Base-by-base conservation (phyloP, 2,113 vertebrate genomes). In the Trachemys scripta region DNA sequence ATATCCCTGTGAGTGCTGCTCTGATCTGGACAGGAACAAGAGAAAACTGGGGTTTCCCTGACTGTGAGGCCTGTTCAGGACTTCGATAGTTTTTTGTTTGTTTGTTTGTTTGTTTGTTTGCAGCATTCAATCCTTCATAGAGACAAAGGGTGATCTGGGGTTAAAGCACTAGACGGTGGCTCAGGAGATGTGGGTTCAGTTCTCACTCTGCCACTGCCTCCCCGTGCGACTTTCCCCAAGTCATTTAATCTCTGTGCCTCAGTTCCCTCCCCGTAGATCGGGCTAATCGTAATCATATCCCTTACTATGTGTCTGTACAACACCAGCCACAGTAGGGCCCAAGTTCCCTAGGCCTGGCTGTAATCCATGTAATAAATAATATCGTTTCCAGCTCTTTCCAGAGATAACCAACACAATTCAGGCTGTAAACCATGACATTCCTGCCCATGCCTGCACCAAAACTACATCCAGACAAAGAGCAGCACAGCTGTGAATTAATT, bases 1-100 rank as follows among this genome's bases (percentile, higher is more conserved):
- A 95, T 87, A 90, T 38, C 81, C 82, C 92, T 86, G 38, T 49
- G 45, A 76, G 88, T 87, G 79, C 81, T 80, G 72, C 84, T 92
- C 85, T 56, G 92, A 38, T 84, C 29, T 59, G 90, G 85, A 87
- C 75, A 51, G 83, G 25, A 47, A 54, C 1, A 1, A 7, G 72
- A 29, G 42, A 27, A 47, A 78, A 78, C 42, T 47, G 25, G 75
- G 10, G 42, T 29, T 47, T 45, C 13, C 42, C 42, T 69, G 31
- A 69, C 35, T 69, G 14, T 35, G 16, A 69, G 8, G 62, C 35
- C 62, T 20, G n/a, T 72, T 72, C 19, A 10, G n/a, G 19, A 72
- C 9, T 11, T 22, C 22, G 45, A 45, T 47, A 25, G 10, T 22
- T 72, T 42, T 42, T 42, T 38, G 38, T 38, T 38, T 38, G 38